Evolutionary conservation across 1,140 invertebrate genomes (phyloP).

Genomic region (Drosophila baimaii): DNA sequence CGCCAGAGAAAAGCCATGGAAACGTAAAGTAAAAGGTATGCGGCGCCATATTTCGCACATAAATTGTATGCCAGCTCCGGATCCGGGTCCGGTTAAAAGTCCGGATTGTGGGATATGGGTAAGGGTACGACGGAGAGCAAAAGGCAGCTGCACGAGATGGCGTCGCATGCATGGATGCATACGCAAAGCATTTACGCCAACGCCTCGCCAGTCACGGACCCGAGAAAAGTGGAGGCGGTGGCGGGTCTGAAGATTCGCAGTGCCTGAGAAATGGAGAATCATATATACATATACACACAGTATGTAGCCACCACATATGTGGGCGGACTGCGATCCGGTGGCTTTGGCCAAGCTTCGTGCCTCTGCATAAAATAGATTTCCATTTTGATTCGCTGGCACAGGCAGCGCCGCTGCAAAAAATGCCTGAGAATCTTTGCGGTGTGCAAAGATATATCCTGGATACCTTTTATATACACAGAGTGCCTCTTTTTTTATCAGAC

Average conservation of each 20-base stretch:
- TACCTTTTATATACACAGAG: background rate
- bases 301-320: slow-evolving; percentile 17
- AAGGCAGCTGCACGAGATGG: slow-evolving; percentile 61
- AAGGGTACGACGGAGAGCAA: background rate
- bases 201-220: slow-evolving; percentile 45
- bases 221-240: slow-evolving; percentile 5
- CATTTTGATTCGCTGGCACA: slow-evolving; percentile 67
- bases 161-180: slow-evolving; percentile 77
- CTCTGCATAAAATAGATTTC: slow-evolving; percentile 79
- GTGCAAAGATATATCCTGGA: slow-evolving; percentile 4
- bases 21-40: slow-evolving; percentile 60
- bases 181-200: slow-evolving; percentile 76
- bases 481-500: background rate
- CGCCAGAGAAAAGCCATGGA: slow-evolving; percentile 42
- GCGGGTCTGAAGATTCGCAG: slow-evolving; percentile 1
- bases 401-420: slow-evolving; percentile 10
- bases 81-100: slow-evolving; percentile 22
- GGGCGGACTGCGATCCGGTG: slow-evolving; percentile 16
- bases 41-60: slow-evolving; percentile 79
- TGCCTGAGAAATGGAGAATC: slow-evolving; percentile 10
- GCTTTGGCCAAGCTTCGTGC: slow-evolving; percentile 57
- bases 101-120: slow-evolving; percentile 11
- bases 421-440: slow-evolving; percentile 12
- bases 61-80: slow-evolving; percentile 70
- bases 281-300: background rate